These are phyloP conservation scores for Eubasilissa splendida DNA, from an alignment of 2,888 invertebrate species.

Conservation along the genomic window DNA sequence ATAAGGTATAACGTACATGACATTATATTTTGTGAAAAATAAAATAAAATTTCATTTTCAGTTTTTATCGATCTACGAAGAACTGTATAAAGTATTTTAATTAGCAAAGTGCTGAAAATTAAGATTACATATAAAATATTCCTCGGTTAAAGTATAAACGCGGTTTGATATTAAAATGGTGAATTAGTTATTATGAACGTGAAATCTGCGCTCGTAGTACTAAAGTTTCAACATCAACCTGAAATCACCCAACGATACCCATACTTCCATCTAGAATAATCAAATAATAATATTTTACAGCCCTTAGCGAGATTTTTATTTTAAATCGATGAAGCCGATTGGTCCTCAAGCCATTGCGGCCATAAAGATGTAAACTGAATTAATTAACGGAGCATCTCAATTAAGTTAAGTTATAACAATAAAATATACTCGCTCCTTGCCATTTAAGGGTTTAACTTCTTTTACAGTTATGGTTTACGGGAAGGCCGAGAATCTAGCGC, in stretches of 20 bases:
- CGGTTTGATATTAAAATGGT: too few species aligned
- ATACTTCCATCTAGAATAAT: constrained; percentile 9
- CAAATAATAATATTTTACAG: constrained; percentile 35
- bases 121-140: too few species aligned
- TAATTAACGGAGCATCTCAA: constrained; percentile 28
- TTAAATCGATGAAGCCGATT: constrained; percentile 35
- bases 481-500: too few species aligned
- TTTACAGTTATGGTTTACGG: constrained; percentile 2
- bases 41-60: too few species aligned
- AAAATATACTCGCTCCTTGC: constrained; percentile 2
- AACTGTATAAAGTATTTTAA: too few species aligned
- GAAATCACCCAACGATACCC: constrained; percentile 8
- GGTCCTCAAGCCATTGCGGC: constrained; percentile 14
- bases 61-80: too few species aligned
- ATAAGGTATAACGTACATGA: too few species aligned
- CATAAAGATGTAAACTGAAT: constrained; percentile 36
- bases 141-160: too few species aligned
- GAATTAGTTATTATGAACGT: not conserved
- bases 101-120: too few species aligned
- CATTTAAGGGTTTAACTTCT: constrained; percentile 15
- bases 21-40: too few species aligned
- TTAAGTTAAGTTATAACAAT: constrained; percentile 24
- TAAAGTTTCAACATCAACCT: constrained; percentile 2
- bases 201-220: constrained; percentile 8
- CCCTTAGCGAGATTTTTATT: constrained; percentile 27